Evolutionary conservation across 2,888 invertebrate species (phyloP).

Genomic region (Lithophane ornitopus): DNA sequence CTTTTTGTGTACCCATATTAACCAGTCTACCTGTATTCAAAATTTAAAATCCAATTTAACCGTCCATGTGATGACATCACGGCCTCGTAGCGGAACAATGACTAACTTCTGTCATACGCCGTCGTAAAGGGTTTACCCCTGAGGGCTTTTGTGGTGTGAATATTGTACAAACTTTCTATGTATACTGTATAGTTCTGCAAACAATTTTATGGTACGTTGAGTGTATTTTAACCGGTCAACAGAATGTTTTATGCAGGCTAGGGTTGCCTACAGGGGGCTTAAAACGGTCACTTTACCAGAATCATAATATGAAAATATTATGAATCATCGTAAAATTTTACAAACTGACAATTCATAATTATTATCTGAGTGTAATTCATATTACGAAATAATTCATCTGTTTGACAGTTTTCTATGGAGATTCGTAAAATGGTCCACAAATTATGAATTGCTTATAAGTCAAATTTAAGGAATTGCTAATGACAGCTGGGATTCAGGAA

Average conservation of each 20-base stretch:
- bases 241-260: background rate
- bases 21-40: background rate
- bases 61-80: conserved; percentile 33
- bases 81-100: conserved; percentile 35
- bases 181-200: conserved; percentile 30
- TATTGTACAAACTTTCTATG: conserved; percentile 32
- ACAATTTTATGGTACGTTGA: conserved; percentile 37
- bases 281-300: no score
- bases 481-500: no score
- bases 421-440: no score
- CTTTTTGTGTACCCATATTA: background rate
- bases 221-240: background rate
- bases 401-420: no score
- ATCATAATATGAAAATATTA: no score
- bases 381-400: no score
- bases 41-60: conserved; percentile 42
- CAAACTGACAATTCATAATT: no score
- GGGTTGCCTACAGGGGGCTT: no score
- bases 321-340: no score
- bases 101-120: conserved; percentile 47
- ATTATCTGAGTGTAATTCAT: no score
- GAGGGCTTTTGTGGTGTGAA: conserved; percentile 34
- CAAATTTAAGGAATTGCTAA: no score
- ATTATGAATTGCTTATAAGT: no score
- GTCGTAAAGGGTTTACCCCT: conserved; percentile 55